phyloP scores from a whole-genome alignment of 1,140 invertebrate species.

The Dendroctonus ponderosae region DNA sequence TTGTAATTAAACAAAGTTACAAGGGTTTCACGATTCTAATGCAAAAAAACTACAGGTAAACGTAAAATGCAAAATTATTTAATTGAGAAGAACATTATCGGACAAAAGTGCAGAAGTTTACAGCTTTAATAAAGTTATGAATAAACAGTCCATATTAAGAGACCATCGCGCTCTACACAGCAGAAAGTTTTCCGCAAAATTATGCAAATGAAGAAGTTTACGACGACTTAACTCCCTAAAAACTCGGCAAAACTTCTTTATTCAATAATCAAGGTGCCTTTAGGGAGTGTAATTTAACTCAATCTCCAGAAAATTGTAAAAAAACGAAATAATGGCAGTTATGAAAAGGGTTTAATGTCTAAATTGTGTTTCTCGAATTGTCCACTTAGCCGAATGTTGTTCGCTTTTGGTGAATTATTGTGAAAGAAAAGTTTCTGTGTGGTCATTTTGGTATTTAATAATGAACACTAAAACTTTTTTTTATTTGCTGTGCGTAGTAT shows the following conservation, averaged over 20 bases:
- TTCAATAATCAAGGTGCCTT: slow-evolving; percentile 29
- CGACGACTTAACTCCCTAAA: slow-evolving; percentile 29
- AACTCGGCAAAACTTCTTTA: slow-evolving; percentile 31
- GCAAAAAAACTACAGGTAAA: too few species aligned
- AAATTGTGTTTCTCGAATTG: slow-evolving; percentile 1
- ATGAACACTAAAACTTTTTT: too few species aligned
- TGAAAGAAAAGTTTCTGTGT: too few species aligned
- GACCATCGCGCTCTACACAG: slow-evolving; percentile 13
- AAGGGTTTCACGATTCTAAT: too few species aligned
- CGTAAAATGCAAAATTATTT: too few species aligned
- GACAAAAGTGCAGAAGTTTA: slow-evolving; percentile 12
- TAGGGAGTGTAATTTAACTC: slow-evolving; percentile 15
- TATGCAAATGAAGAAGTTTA: slow-evolving; percentile 33
- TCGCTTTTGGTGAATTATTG: too few species aligned
- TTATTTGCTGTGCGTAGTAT: too few species aligned
- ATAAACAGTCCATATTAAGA: slow-evolving; percentile 30
- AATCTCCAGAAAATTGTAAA: slow-evolving; percentile 5
- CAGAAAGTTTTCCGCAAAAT: slow-evolving; percentile 19
- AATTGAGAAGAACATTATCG: neutral
- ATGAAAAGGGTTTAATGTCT: neutral
- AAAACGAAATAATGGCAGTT: slow-evolving; percentile 5
- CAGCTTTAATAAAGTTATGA: slow-evolving; percentile 25
- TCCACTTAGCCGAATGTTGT: neutral
- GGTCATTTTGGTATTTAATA: too few species aligned
- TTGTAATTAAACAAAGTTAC: too few species aligned